Base-by-base conservation (phyloP, 2,113 vertebrate genomes). In the Colinus virginianus region DNA sequence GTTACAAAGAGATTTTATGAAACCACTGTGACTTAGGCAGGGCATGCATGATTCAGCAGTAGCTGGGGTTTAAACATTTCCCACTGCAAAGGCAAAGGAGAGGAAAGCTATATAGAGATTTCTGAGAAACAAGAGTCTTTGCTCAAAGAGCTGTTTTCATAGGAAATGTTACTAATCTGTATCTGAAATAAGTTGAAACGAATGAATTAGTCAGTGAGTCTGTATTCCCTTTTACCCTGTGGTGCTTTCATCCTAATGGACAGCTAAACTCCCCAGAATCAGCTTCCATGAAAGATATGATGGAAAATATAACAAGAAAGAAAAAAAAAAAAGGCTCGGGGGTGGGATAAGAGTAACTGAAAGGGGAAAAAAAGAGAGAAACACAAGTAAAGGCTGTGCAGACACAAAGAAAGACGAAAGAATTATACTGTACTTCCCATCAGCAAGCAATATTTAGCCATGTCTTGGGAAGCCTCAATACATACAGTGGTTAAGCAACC, bases 1-100 rank as follows among this genome's bases (percentile, higher is more conserved):
- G 75, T 84, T 82, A 59, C 43, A 61, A 87, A 53, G 36, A 85
- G 25, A 89, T 85, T 82, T 89, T 89, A 82, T 22, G 82, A 62
- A 87, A 53, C 30, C 45, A 56, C 55, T 76, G 62, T 25, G 70
- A 68, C 32, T 72, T 59, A 82, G 48, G 46, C 22, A 43, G 51
- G 25, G 20, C n/a, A 16, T n/a, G 18, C 16, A 48, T 63, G 42
- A 90, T 88, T 84, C 89, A 92, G 34, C 62, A 87, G 22, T 43
- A 80, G 67, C 3, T 22, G 51, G 9, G 36, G 19, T 32, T 90
- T 66, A 87, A 88, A 66, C 6, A 28, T 67, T 92, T 87, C 56
- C n/a, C 38, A n/a, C 42, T 49, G 71, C 56, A 70, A 56, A 92
- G 28, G 28, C 7, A 78, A 68, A 84, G 90, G 34, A 75, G 61